Evolutionary conservation across 2,113 vertebrate genomes (phyloP), one percentile per base, ranked within the genome.

Genomic region (Neolamprologus cancellatus): DNA sequence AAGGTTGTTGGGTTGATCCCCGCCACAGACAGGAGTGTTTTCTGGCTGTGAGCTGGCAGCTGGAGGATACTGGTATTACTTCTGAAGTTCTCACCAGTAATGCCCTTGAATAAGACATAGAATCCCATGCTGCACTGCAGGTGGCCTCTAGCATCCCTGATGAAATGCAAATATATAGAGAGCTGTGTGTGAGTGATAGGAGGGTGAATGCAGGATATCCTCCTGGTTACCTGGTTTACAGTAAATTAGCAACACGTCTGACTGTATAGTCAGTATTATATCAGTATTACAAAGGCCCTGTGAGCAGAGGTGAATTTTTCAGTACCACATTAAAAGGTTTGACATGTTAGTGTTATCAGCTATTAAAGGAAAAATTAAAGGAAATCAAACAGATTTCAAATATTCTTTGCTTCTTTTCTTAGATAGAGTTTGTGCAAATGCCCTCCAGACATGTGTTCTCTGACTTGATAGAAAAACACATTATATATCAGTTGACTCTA

Each of bases 1-100:
- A 91, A 95, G 94, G 94, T 93, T 94, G 94, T 91, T 66, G 93
- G 94, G 92, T 94, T 94, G 94, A 94, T 93, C 92, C 94, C 94
- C 87, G 34, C 91, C 90, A 76, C 94, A 94, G 93, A 94, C 93
- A 80, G 90, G 88, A 88, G 94, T 89, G 87, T 94, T 93, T 89
- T 90, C 94, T 93, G 88, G 88, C 92, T 94, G 93, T 92, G 91
- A 92, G 92, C 92, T 93, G 91, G 90, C 91, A 94, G 91, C 93
- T 93, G 93, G 89, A 93, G 89, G 88, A 92, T 90, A 89, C 84
- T 83, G 89, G 87, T 95, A 83, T 93, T 92, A 93, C 90, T 94
- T 93, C 89, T 87, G 91, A 95, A 95, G 90, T 94, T 94, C 93
- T 93, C 91, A 82, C 89, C 88, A 85, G 85, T 91, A 41, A 92